These are phyloP conservation scores for Leptothorax acervorum DNA, from an alignment of 2,888 invertebrate genomes.

Conservation along the genomic window DNA sequence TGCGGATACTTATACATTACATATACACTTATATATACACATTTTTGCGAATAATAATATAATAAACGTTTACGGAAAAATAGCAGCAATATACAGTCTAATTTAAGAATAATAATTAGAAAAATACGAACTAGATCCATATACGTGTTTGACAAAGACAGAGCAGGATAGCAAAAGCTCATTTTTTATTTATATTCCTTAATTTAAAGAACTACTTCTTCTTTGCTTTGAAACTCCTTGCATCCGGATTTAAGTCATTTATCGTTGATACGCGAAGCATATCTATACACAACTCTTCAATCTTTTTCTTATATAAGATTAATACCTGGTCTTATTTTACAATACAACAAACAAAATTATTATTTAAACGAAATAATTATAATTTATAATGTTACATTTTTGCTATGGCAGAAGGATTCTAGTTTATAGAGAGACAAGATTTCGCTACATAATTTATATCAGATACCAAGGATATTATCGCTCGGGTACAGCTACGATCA, in stretches of 20 bases:
- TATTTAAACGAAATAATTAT: not conserved
- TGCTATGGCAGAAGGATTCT: not conserved
- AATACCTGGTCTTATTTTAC: not conserved
- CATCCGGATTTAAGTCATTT: not conserved
- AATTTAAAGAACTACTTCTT: not conserved
- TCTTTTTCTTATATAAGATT: not conserved
- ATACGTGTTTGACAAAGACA: not conserved
- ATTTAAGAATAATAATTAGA: not conserved
- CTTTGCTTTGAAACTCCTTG: constrained; percentile 46
- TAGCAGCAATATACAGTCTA: not conserved
- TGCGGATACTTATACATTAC: not conserved
- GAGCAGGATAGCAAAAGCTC: not conserved
- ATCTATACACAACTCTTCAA: not conserved
- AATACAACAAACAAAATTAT: not conserved
- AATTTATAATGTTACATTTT: not conserved
- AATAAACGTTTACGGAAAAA: not conserved
- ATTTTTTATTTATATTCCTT: not conserved
- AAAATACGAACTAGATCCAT: not conserved
- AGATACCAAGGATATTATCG: constrained; percentile 39
- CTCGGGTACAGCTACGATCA: constrained; percentile 36
- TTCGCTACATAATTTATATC: constrained; percentile 36
- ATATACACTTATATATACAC: too few relatives aligned
- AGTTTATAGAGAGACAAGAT: not conserved
- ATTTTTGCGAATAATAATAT: not conserved
- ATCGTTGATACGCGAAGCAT: not conserved